Evolutionary conservation across 2,797 vertebrate species (phyloP), one percentile per base, ranked within the genome.

Genomic region (Lindbergichthys nudifrons): DNA sequence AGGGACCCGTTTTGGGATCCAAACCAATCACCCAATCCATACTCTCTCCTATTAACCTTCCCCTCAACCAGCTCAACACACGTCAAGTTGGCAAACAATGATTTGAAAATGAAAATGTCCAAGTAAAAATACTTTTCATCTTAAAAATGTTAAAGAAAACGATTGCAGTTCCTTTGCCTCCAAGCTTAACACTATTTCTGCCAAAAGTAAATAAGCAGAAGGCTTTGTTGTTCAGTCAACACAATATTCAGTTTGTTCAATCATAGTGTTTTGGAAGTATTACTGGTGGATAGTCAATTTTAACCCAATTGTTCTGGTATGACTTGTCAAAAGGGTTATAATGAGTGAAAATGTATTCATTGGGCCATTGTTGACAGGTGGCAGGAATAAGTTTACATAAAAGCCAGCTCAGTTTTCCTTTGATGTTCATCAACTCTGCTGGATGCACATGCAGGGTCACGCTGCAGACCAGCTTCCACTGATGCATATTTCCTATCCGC

Each of bases 381-480:
- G 32, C 32, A 36, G 32, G 8, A 9, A 36, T 36, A 36, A 0
- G 32, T 66, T 43, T 4, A 16, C 23, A 54, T 52, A 42, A 65
- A 26, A 78, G 42, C 41, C 45, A 7, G 11, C 23, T 10, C 71
- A 53, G 51, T 48, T 65, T 74, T 81, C 15, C 12, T 50, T 46
- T 47, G 65, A 57, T 42, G 46, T 68, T 57, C 43, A 67, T 84
- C 69, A 80, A 39, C 66, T 48, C 48, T 32, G 67, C 57, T 12
- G 43, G 50, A 63, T 65, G 68, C 61, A 57, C 67, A 66, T 4
- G 66, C 70, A 5, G 68, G 73, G 79, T 79, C 68, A 36, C 54
- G 1, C 52, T 14, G 74, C 73, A 30, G 70, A 45, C 39, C 47
- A 6, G 51, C 57, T 21, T 4, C 59, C 67, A n/a, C 71, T 7